Base-by-base conservation (phyloP, 2,888 invertebrate species). In the Diaprepes abbreviatus region DNA sequence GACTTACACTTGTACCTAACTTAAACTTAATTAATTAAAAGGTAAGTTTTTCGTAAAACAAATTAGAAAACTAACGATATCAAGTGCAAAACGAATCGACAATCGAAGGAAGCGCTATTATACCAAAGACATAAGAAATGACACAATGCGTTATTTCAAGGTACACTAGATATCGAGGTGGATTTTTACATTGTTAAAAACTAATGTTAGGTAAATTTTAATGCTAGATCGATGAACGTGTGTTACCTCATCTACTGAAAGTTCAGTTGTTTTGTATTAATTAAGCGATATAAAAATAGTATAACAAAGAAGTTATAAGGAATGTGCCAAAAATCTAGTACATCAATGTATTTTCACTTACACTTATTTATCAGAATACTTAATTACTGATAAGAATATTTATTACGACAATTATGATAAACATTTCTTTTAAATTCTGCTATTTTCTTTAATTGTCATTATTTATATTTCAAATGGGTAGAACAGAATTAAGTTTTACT, bases 141-240 rank as follows among this genome's bases (percentile, higher is more conserved):
- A 74, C 76, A 79, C 79, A 79, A 79, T 79, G 74, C 73, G 73
- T 75, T 72, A 78, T 79, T 79, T 79, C 79, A 79, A 77, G 79
- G 77, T 76, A 79, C 75, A 69, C 66, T 77, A 74, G 71, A 33
- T 72, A 74, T 74, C 68, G 74, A 71, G 76, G 71, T 70, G 50
- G 63, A 72, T 70, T 72, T 72, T 72, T 72, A 60, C 72, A 66
- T 72, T 66, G 69, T 70, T 66, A 66, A 35, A 58, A 68, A 68
- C 68, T 63, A 63, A 68, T 68, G 68, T 68, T 68, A 63, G 68
- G 68, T 68, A 68, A 63, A 68, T 24, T 55, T 62, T 48, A 58
- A 57, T 68, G 58, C 40, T 58, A 68, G 68, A 63, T 68, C 68
- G 68, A 68, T 63, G 63, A 62, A 68, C 68, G 33, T 54, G 24